phyloP scores from a whole-genome alignment of 2,797 vertebrate genomes.

The Oophaga sylvatica region DNA sequence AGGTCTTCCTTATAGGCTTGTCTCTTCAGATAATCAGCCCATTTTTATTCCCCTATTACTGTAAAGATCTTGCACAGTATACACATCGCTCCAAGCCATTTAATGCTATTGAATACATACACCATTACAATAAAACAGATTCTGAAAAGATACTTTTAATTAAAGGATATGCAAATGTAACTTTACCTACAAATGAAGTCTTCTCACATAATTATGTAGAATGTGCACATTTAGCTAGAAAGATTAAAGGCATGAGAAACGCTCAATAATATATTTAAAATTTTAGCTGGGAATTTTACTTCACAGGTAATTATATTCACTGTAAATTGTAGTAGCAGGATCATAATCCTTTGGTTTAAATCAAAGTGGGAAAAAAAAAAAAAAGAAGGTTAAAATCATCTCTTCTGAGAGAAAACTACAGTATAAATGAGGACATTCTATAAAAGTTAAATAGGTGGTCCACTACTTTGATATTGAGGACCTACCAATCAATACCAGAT shows the following conservation, averaged over 20 bases:
- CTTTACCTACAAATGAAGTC: constrained; percentile 23
- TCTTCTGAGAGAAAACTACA: too few species aligned
- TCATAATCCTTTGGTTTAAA: neutral
- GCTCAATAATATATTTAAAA: neutral
- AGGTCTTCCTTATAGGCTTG: neutral
- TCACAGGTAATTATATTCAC: too few species aligned
- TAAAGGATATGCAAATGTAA: constrained; percentile 40
- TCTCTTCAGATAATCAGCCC: neutral
- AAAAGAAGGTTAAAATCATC: too few species aligned
- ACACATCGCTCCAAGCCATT: neutral
- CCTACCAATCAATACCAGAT: too few species aligned
- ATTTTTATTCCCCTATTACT: neutral
- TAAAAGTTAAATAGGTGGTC: too few species aligned
- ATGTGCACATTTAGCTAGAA: neutral
- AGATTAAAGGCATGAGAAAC: neutral
- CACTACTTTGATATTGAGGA: too few species aligned
- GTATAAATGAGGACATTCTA: too few species aligned
- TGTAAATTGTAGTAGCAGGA: neutral
- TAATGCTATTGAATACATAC: constrained; percentile 23
- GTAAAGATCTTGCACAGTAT: neutral
- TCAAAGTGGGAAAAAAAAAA: too few species aligned
- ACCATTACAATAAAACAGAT: constrained; percentile 27
- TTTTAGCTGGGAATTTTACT: neutral
- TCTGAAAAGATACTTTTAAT: neutral
- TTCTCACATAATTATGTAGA: constrained; percentile 21